phyloP scores from a whole-genome alignment of 2,113 vertebrate species.

The Notarius quadriscutis region DNA sequence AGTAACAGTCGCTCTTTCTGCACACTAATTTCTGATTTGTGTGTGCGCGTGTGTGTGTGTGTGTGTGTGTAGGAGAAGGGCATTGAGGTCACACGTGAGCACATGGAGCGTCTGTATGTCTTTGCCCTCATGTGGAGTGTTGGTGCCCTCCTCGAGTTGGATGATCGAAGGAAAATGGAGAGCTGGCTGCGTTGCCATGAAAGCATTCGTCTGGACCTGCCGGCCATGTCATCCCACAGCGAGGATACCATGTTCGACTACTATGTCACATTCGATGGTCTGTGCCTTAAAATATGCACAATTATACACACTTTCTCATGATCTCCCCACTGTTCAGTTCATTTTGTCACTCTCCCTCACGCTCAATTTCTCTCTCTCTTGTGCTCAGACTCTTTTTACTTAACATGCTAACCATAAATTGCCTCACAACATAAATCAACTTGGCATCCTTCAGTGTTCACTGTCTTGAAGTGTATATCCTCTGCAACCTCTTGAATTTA shows the following conservation, averaged over 20 bases:
- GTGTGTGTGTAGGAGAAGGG: constrained; percentile 79
- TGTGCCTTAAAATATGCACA: constrained; percentile 48
- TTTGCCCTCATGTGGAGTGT: constrained; percentile 95
- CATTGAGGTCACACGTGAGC: constrained; percentile 74
- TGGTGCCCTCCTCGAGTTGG: constrained; percentile 84
- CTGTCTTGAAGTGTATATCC: too few species aligned
- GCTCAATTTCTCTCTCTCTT: neutral
- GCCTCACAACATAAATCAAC: too few species aligned
- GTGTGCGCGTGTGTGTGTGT: constrained; percentile 30
- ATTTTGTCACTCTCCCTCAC: neutral
- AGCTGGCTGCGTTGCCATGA: constrained; percentile 79
- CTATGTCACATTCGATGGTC: constrained; percentile 82
- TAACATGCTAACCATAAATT: too few species aligned
- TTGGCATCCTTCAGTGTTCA: too few species aligned
- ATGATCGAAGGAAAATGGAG: constrained; percentile 84
- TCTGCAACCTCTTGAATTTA: too few species aligned
- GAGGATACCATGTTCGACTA: constrained; percentile 89
- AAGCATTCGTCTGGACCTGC: constrained; percentile 75
- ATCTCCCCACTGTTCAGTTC: neutral
- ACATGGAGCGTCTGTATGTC: constrained; percentile 85
- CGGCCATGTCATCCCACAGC: constrained; percentile 66
- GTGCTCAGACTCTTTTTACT: too few species aligned
- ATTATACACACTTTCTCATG: neutral
- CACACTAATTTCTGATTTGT: neutral
- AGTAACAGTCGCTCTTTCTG: neutral